These are phyloP conservation scores for Drosophila birchii DNA, from an alignment of 2,888 invertebrate genomes.

Conservation along the genomic window DNA sequence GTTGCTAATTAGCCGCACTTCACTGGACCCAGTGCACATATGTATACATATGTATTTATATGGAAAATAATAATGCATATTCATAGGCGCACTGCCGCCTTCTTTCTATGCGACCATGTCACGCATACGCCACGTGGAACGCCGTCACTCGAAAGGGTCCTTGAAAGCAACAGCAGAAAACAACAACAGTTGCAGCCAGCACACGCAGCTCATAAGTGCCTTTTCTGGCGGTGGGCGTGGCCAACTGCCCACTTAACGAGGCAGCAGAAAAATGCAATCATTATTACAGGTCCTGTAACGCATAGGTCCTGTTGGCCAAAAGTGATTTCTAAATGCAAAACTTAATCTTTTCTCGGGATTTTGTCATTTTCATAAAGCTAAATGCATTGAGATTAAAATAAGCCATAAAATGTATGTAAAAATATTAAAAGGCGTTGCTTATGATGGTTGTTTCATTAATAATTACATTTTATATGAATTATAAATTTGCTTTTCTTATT, in stretches of 20 bases:
- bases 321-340: slow-evolving; percentile 21
- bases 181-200: slow-evolving; percentile 10
- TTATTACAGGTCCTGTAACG: not conserved
- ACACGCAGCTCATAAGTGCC: slow-evolving; percentile 27
- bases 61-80: slow-evolving; percentile 68
- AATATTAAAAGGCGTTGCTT: not conserved
- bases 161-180: slow-evolving; percentile 51
- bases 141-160: slow-evolving; percentile 58
- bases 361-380: slow-evolving; percentile 13
- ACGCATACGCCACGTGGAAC: slow-evolving; percentile 66
- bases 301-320: slow-evolving; percentile 6
- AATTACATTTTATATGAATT: not conserved
- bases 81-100: slow-evolving; percentile 51
- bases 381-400: slow-evolving; percentile 1
- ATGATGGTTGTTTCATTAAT: not conserved
- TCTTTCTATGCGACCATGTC: slow-evolving; percentile 55
- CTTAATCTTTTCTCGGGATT: not conserved
- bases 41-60: not conserved
- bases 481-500: not conserved
- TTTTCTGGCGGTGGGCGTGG: slow-evolving; percentile 32
- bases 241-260: slow-evolving; percentile 29
- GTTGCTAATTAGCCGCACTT: slow-evolving; percentile 66
- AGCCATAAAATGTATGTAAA: not conserved
- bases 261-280: slow-evolving; percentile 22
- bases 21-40: slow-evolving; percentile 29